Conservation (phyloP, 2,888 invertebrate species). For the Campoplex nolae region DNA sequence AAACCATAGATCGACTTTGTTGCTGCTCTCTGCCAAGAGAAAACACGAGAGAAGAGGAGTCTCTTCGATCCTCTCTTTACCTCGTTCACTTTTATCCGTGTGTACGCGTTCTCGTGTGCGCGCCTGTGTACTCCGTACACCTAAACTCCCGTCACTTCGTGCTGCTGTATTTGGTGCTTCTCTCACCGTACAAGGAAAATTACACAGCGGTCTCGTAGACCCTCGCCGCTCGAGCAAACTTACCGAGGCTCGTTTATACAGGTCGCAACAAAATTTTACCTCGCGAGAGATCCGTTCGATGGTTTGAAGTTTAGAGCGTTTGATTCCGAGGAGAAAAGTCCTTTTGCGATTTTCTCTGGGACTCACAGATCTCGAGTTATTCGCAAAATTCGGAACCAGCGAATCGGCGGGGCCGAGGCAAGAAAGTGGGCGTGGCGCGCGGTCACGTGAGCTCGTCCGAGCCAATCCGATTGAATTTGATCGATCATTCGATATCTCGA, state of each 20-base stretch:
- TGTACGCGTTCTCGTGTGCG: not conserved
- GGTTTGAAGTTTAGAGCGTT: not conserved
- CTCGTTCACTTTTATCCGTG: not conserved
- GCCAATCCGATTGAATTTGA: not conserved
- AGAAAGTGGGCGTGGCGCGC: not conserved
- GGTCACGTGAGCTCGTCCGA: not conserved
- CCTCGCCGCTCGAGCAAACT: conserved; percentile 23
- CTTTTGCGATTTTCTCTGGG: not conserved
- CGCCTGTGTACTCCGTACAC: not conserved
- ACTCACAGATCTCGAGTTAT: not conserved
- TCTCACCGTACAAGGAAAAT: conserved; percentile 64
- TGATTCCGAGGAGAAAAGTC: not conserved
- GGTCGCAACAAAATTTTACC: not conserved
- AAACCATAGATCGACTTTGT: conserved; percentile 67
- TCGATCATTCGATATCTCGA: not conserved
- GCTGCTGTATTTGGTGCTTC: conserved; percentile 65
- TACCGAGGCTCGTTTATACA: conserved; percentile 3
- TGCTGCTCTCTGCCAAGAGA: conserved; percentile 35
- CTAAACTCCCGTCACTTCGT: conserved; percentile 53
- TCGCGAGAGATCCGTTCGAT: not conserved
- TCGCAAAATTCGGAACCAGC: not conserved
- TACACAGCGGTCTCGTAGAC: conserved; percentile 60
- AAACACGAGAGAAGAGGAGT: not conserved
- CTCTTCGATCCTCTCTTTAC: conserved; percentile 37
- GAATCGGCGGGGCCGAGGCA: not conserved